Conservation (phyloP, 2,113 vertebrate species). For the Misgurnus anguillicaudatus region DNA sequence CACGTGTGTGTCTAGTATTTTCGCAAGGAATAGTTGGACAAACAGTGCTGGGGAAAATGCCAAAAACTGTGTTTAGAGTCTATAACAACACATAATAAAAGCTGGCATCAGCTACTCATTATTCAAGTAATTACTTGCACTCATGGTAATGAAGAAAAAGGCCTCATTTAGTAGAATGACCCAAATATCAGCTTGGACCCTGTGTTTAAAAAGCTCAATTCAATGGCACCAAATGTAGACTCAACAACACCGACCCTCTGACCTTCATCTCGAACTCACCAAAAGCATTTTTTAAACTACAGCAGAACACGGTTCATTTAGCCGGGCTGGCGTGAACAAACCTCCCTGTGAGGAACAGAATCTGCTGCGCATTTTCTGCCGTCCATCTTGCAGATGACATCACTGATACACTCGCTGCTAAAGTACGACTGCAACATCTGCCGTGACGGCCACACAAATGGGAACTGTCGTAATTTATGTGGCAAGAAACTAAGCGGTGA, state of each 20-base stretch:
- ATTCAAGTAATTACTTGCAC: background rate
- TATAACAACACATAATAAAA: no score
- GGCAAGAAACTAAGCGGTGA: background rate
- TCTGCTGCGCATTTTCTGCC: conserved; percentile 29
- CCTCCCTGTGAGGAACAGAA: conserved; percentile 34
- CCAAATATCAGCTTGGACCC: background rate
- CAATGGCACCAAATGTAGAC: background rate
- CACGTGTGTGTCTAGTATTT: background rate
- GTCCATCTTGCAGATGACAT: conserved; percentile 39
- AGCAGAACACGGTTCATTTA: conserved; percentile 35
- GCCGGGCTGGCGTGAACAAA: conserved; percentile 21
- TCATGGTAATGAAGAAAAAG: background rate
- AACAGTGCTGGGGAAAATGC: background rate
- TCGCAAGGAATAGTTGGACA: background rate
- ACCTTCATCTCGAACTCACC: conserved; percentile 19
- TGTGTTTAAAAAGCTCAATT: background rate
- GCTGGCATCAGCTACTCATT: background rate
- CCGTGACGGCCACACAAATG: conserved; percentile 33
- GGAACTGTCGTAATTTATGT: conserved; percentile 37
- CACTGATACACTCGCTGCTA: conserved; percentile 30
- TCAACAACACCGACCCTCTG: background rate
- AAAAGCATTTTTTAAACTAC: conserved; percentile 31
- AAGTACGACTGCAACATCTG: conserved; percentile 39
- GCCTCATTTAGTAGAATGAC: background rate
- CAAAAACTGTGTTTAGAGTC: no score